Percentiles rank a stretch among this genome's conserved stretches.
These are phyloP conservation scores for Tryphoninae sp. DNA, from an alignment of 2,888 invertebrate species.

Conservation along the genomic window DNA sequence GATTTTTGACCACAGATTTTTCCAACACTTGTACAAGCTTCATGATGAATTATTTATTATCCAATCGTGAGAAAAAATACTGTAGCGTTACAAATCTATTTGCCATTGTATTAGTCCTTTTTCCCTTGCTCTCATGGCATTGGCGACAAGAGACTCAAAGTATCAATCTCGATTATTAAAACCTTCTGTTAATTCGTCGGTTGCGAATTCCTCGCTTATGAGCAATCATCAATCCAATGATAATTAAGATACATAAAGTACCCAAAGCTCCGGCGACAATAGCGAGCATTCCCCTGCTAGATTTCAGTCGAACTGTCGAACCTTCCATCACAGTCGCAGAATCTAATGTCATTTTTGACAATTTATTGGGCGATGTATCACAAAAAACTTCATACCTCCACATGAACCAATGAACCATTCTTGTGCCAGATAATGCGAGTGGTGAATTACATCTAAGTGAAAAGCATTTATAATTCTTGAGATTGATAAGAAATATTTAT, in stretches of 20 bases:
- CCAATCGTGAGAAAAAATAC: background rate
- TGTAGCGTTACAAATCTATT: background rate
- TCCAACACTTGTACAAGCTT: background rate
- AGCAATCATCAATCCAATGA: conserved; percentile 72
- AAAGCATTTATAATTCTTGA: background rate
- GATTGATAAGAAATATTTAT: background rate
- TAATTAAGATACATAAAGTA: conserved; percentile 70
- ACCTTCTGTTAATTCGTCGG: conserved; percentile 74
- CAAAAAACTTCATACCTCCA: conserved; percentile 83
- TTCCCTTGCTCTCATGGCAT: too few relatives aligned
- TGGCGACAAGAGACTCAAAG: background rate
- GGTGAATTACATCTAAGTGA: conserved; percentile 83
- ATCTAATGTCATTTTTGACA: conserved; percentile 65
- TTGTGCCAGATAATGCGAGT: conserved; percentile 80
- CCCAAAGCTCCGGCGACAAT: conserved; percentile 67
- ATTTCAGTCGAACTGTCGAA: conserved; percentile 67
- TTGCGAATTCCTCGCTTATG: conserved; percentile 66
- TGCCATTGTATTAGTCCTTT: too few relatives aligned
- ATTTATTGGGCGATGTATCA: conserved; percentile 67
- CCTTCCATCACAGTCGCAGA: conserved; percentile 60
- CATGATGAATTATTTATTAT: background rate
- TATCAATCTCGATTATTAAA: conserved; percentile 65
- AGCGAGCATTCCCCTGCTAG: conserved; percentile 71
- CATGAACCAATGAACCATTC: conserved; percentile 85
- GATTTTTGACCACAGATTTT: background rate